Evolutionary conservation across 2,888 invertebrate genomes (phyloP), one percentile per base, ranked within the genome.

Genomic region (Agrypnus murinus): DNA sequence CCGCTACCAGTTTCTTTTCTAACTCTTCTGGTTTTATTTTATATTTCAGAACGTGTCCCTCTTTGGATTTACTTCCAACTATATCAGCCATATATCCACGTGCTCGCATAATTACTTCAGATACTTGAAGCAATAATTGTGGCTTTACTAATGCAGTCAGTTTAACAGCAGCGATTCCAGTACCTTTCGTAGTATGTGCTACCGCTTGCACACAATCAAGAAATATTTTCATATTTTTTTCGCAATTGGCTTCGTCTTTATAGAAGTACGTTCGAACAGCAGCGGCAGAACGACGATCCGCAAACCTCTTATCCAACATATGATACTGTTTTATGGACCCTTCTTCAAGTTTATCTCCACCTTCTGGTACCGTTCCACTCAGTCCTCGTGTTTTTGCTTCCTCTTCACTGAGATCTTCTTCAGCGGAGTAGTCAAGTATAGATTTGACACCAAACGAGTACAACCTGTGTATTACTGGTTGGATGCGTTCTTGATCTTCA

Each of bases 261-360:
- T 99, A 99, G 90, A 99, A 99, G 87, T 98, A 99, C 1, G 99
- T 99, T 81, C 99, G 90, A 40, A 99, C 99, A 78, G 96, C 94
- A 80, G 93, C 93, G 63, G 98, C 97, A 87, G 95, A 95, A 77
- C 98, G 91, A 15, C 99, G 90, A 87, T 99, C 99, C 6, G 95
- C 98, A 87, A 99, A 97, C 70, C 93, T 91, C 86, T 95, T 94
- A 80, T 96, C 95, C 70, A n/a, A n/a, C n/a, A 95, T 95, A 81
- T 95, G 94, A 86, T 94, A 97, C 85, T 96, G 95, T 80, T 93
- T 94, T 81, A 95, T 83, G 48, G 92, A 88, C n/a, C n/a, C n/a
- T n/a, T n/a, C n/a, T n/a, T n/a, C n/a, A n/a, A n/a, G n/a, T n/a
- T n/a, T n/a, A n/a, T n/a, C n/a, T n/a, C n/a, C n/a, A n/a, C n/a